These are phyloP conservation scores for Noturus placidus DNA, from an alignment of 2,113 vertebrate species.

Conservation along the genomic window DNA sequence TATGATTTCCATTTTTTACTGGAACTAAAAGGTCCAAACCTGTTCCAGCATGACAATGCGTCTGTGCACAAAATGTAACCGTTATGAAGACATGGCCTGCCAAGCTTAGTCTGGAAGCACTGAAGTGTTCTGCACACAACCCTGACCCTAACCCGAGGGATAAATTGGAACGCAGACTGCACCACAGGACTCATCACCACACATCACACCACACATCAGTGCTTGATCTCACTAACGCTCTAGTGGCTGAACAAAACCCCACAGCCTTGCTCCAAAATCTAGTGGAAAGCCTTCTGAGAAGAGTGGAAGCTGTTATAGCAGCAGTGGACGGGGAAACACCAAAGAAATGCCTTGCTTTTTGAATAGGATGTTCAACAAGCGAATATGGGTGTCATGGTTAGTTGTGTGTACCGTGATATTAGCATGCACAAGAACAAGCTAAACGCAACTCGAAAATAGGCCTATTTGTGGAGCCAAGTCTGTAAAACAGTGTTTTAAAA, in stretches of 20 bases:
- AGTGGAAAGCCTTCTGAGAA: background rate
- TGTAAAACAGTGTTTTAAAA: background rate
- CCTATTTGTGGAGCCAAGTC: too few species aligned
- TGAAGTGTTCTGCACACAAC: background rate
- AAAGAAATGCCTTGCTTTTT: background rate
- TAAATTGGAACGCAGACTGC: background rate
- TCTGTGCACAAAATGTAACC: background rate
- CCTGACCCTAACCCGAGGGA: background rate
- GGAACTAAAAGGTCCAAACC: background rate
- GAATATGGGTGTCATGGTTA: background rate
- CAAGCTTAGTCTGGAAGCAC: background rate
- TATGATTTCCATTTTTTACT: background rate
- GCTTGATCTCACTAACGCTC: background rate
- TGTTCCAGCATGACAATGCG: background rate
- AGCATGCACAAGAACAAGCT: background rate
- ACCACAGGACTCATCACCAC: background rate
- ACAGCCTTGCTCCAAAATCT: background rate
- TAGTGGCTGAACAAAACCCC: background rate
- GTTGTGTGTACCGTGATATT: too few species aligned
- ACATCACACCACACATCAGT: background rate
- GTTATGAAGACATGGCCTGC: background rate
- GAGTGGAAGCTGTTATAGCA: background rate
- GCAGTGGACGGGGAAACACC: background rate
- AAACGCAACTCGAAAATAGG: background rate
- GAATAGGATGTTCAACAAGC: background rate